Percentiles rank a stretch among this genome's conserved stretches.
Conservation (phyloP, 2,797 vertebrate species). For the Sebastiscus albofasciatus region DNA sequence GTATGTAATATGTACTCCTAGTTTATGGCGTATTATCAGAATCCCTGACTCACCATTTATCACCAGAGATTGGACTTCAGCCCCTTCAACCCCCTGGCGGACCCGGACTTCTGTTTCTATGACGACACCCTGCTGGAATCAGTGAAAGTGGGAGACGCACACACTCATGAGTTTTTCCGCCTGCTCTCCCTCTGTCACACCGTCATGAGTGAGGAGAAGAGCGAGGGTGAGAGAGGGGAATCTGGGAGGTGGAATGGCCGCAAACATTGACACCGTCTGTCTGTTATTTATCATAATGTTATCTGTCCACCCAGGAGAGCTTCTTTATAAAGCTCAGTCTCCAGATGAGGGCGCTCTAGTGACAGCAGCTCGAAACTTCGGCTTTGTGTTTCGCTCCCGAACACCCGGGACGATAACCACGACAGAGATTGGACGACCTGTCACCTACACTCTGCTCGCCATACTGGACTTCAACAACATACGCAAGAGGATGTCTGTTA, state of each 20-base stretch:
- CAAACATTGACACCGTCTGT: not conserved
- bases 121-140: constrained; percentile 89
- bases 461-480: constrained; percentile 97
- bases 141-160: constrained; percentile 86
- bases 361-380: constrained; percentile 92
- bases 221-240: constrained; percentile 76
- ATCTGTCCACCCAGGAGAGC: constrained; percentile 81
- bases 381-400: constrained; percentile 93
- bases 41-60: not conserved
- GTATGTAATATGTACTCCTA: not conserved
- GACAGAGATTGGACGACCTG: constrained; percentile 86
- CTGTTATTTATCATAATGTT: not conserved
- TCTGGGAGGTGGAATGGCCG: not conserved
- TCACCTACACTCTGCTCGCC: constrained; percentile 92
- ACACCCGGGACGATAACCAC: constrained; percentile 91
- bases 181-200: constrained; percentile 95
- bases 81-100: constrained; percentile 89
- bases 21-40: not conserved
- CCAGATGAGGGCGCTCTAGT: constrained; percentile 94
- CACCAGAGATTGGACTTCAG: constrained; percentile 89
- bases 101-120: constrained; percentile 89
- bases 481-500: constrained; percentile 96
- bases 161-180: constrained; percentile 91
- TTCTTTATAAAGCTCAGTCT: constrained; percentile 94
- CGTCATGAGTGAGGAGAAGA: constrained; percentile 95